Base-by-base conservation (phyloP, 1,140 invertebrate species). In the Heliothis virescens region DNA sequence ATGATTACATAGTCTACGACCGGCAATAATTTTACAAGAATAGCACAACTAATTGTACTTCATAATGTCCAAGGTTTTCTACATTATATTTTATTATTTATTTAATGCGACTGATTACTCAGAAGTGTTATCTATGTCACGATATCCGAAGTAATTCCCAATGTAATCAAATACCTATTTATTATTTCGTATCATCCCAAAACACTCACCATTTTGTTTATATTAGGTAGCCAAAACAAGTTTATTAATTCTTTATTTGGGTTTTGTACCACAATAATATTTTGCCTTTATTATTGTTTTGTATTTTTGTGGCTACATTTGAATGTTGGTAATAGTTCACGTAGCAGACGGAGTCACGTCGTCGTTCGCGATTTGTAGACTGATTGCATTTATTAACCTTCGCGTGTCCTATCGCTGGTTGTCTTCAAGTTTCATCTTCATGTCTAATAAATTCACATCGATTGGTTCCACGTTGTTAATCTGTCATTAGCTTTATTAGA, bases 321-420 rank as follows among this genome's bases (percentile, higher is more conserved):
- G 65, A 55, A 67, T 67, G 75, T 67, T 34, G 63, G 71, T 63
- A 84, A 79, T 82, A 79, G 71, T 71, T 48, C 75, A 79, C 79
- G 65, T 75, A 63, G 52, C 65, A 83, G 78, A 65, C 78, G 75
- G 15, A 59, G 81, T 85, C 83, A 85, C 83, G 82, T 86, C 78
- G 16, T 80, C 52, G 53, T n/a, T 67, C n/a, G 59, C 52, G 83
- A 84, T 85, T 82, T 82, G 82, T 80, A 79, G 57, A 73, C 77
- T 79, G 82, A 85, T 85, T 85, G 84, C 81, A 79, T 81, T 83
- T 82, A 83, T 85, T 87, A 83, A 80, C 73, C 75, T 80, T 80
- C 77, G 79, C 72, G 57, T 80, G 71, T 74, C 34, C 29, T 12
- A 60, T 41, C 55, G n/a, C 53, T 59, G 16, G 29, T 34, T 84